These are phyloP conservation scores for Minunthozetes semirufus DNA, from an alignment of 2,888 invertebrate species.

Conservation along the genomic window DNA sequence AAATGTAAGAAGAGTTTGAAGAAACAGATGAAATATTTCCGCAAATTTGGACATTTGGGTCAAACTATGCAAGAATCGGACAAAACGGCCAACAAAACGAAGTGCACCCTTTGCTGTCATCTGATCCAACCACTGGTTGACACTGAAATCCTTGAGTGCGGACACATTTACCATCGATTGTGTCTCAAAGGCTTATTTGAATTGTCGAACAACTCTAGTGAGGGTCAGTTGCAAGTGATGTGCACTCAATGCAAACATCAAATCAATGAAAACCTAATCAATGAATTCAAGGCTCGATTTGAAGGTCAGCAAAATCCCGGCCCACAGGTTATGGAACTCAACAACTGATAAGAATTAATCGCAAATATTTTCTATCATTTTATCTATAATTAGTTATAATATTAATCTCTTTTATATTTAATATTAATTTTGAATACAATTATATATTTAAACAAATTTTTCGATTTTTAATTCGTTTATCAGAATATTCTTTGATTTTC, in stretches of 20 bases:
- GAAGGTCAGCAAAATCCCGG: background rate
- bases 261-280: background rate
- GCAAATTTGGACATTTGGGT: background rate
- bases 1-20: background rate
- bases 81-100: background rate
- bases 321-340: too few relatives aligned
- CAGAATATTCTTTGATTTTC: too few relatives aligned
- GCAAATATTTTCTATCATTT: too few relatives aligned
- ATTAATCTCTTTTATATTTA: too few relatives aligned
- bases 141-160: background rate
- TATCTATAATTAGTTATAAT: too few relatives aligned
- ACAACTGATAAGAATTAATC: too few relatives aligned
- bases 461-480: too few relatives aligned
- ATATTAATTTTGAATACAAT: too few relatives aligned
- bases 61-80: background rate
- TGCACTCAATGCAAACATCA: background rate
- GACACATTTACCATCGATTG: conserved; percentile 4
- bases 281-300: background rate
- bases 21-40: background rate
- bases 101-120: background rate
- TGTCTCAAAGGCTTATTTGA: background rate
- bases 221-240: background rate
- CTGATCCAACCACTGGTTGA: background rate
- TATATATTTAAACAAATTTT: too few relatives aligned
- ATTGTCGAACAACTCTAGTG: background rate